Base-by-base conservation (phyloP, 2,113 vertebrate species). In the Oreocharis arfaki region DNA sequence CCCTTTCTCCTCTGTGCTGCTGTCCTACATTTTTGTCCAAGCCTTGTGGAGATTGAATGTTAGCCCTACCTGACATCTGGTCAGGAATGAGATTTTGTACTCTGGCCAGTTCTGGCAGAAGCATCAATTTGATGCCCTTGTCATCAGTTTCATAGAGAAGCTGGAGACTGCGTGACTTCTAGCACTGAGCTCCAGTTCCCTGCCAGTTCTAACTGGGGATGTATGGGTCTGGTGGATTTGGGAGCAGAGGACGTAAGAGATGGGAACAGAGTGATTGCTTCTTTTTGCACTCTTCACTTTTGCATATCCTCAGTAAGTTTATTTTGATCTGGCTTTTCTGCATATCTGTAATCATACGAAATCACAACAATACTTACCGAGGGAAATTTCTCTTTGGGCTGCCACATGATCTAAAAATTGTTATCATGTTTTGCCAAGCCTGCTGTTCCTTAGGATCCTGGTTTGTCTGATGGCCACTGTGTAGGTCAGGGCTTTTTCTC, bases 31-130 rank as follows among this genome's bases (percentile, higher is more conserved):
- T 97, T 95, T 76, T 95, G 95, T 95, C 83, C 79, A 94, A 96
- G 90, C 84, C 64, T 94, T 64, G 80, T 94, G 90, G 88, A 94
- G 92, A 90, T 73, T 87, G 88, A 96, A 95, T 93, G 92, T 92
- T 94, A 1, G 57, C 80, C 73, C 93, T 94, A 94, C 92, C 95
- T 94, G 96, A 95, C 94, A 94, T 97, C 93, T 96, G 92, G 90
- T 96, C 88, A 87, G 89, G 94, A 95, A 96, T 95, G 95, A 93
- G 84, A 89, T 95, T 95, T 92, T 97, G 94, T 94, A 95, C 87
- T 89, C 89, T 84, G 86, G 90, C 95, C 96, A 96, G 93, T 84
- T 96, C 87, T 87, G 91, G 90, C 87, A 92, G 85, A 90, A 70
- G 56, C 94, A 91, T 93, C 82, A 80, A 79, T 94, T 81, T 88